Evolutionary conservation across 2,113 vertebrate species (phyloP).

Genomic region (Oryzias melastigma): DNA sequence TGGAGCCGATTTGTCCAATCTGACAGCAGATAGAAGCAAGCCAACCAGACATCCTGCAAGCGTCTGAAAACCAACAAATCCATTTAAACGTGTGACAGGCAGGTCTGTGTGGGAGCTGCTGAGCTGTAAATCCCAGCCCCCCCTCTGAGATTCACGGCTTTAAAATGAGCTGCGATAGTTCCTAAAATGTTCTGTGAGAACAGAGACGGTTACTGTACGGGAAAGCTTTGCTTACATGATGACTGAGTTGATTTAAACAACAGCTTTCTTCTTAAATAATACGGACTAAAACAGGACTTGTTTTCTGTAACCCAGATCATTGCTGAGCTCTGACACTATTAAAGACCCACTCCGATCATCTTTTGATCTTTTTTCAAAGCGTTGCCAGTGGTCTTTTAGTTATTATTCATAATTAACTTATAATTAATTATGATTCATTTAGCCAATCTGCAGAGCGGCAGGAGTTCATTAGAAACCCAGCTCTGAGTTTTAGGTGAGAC

Average conservation of each 20-base stretch:
- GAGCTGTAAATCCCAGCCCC: slow-evolving; percentile 12
- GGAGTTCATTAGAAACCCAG: too few relatives aligned
- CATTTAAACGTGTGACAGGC: slow-evolving; percentile 30
- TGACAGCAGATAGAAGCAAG: slow-evolving; percentile 30
- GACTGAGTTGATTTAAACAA: neutral
- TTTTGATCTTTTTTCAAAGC: too few relatives aligned
- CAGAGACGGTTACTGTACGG: too few relatives aligned
- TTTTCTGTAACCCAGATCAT: slow-evolving; percentile 28
- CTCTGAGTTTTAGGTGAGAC: too few relatives aligned
- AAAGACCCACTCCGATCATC: too few relatives aligned
- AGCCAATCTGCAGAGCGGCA: too few relatives aligned
- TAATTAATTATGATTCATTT: too few relatives aligned
- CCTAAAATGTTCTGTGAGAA: too few relatives aligned
- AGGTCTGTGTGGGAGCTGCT: slow-evolving; percentile 9
- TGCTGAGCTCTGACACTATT: neutral
- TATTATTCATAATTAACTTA: too few relatives aligned
- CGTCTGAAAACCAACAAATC: slow-evolving; percentile 41
- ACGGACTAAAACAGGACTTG: slow-evolving; percentile 17
- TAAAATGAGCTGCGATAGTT: neutral
- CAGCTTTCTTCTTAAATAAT: neutral
- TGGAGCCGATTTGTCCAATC: slow-evolving; percentile 13
- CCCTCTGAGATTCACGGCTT: neutral
- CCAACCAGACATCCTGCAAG: slow-evolving; percentile 21
- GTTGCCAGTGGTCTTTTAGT: too few relatives aligned
- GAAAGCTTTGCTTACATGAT: neutral